phyloP scores from a whole-genome alignment of 2,888 invertebrate genomes.

The Caenorhabditis afra region DNA sequence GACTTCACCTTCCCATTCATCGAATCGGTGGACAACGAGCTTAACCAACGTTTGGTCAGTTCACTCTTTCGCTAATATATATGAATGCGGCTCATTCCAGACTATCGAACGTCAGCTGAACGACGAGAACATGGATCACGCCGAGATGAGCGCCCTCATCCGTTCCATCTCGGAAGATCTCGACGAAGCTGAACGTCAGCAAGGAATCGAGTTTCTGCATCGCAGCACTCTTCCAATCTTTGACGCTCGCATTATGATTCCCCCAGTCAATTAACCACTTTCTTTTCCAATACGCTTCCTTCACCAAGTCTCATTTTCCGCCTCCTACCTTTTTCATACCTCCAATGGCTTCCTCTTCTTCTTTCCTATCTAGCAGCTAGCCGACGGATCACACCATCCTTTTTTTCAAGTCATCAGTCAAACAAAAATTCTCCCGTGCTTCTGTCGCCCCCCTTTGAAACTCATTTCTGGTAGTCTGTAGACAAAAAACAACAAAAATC shows the following conservation, averaged over 20 bases:
- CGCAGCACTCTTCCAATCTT: conserved; percentile 32
- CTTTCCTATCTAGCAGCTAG: conserved; percentile 6
- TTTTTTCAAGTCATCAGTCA: conserved; percentile 13
- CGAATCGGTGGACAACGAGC: conserved; percentile 8
- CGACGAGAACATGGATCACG: conserved; percentile 13
- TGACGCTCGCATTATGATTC: conserved; percentile 42
- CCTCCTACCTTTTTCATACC: conserved; percentile 1
- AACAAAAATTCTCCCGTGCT: conserved; percentile 23
- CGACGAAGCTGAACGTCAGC: conserved; percentile 39
- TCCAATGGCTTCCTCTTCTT: background rate
- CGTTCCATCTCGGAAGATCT: conserved; percentile 27
- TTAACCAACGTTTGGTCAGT: conserved; percentile 19
- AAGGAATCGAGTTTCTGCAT: conserved; percentile 27
- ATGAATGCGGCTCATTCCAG: conserved; percentile 9
- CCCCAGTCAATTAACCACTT: conserved; percentile 48
- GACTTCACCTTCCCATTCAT: conserved; percentile 23
- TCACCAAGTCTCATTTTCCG: conserved; percentile 20
- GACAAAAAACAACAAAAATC: background rate
- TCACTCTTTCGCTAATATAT: background rate
- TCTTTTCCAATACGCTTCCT: conserved; percentile 9
- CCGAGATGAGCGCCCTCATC: conserved; percentile 21
- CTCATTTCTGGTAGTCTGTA: conserved; percentile 25
- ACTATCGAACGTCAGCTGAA: conserved; percentile 35
- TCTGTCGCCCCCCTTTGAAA: conserved; percentile 26
- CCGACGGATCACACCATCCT: conserved; percentile 12